Base-by-base conservation (phyloP, 2,888 invertebrate species). In the Pachymerium ferrugineum region DNA sequence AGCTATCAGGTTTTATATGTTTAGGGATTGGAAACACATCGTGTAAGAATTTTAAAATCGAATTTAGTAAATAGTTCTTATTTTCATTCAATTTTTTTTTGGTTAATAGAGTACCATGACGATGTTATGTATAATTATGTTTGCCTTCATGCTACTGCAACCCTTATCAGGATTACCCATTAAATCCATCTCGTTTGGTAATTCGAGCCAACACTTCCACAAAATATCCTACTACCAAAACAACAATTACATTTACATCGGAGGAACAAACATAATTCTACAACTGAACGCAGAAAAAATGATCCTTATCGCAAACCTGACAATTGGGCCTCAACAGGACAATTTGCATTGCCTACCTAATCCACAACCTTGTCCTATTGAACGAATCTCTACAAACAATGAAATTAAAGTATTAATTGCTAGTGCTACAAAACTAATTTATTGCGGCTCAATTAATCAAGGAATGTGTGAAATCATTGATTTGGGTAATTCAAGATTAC, bases 181-280 rank as follows among this genome's bases (percentile, higher is more conserved):
- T n/a, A n/a, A n/a, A n/a, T n/a, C n/a, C n/a, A n/a, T n/a, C n/a
- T n/a, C n/a, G n/a, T n/a, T n/a, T n/a, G n/a, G n/a, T n/a, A n/a
- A n/a, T n/a, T n/a, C n/a, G n/a, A n/a, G n/a, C n/a, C n/a, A 22
- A 10, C 73, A 54, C 16, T 73, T 75, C 22, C 74, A 67, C 22
- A 35, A 74, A 12, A 35, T 76, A 10, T 19, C 62, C 29, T 72
- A 75, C 22, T 74, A 75, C 38, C 54, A 38, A 3, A 31, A 68
- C 5, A 72, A 72, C n/a, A 70, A 72, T 8, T 73, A 76, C 19
- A 69, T 76, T n/a, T 75, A 72, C 29, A 67, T 75, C 8, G 75
- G 75, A 3, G 76, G 76, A 28, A 72, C 72, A 28, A 76, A 76
- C 25, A 25, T 72, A 0, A 16, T 75, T 29, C 42, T 76, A 2